Evolutionary conservation across 2,888 invertebrate species (phyloP).

Genomic region (Lysandra bellargus): DNA sequence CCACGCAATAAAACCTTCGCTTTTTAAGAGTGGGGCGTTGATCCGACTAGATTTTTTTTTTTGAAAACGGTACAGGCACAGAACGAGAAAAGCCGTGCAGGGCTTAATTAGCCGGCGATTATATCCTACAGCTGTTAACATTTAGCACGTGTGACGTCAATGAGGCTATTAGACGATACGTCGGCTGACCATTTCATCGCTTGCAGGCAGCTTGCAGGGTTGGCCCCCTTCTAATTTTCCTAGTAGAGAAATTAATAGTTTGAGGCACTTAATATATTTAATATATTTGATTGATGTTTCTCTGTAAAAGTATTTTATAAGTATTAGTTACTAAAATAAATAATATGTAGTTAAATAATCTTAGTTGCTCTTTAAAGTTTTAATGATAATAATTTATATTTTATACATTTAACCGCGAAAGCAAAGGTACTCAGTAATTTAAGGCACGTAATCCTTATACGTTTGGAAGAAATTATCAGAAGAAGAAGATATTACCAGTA

Average conservation of each 20-base stretch:
- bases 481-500: too few relatives aligned
- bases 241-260: not conserved
- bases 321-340: too few relatives aligned
- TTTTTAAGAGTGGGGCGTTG: slow-evolving; percentile 65
- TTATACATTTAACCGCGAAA: too few relatives aligned
- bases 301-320: not conserved
- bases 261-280: not conserved
- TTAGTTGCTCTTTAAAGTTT: too few relatives aligned
- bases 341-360: too few relatives aligned
- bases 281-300: not conserved
- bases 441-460: too few relatives aligned
- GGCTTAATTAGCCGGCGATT: not conserved
- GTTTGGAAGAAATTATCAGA: too few relatives aligned
- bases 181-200: not conserved
- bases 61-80: slow-evolving; percentile 42
- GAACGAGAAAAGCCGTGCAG: slow-evolving; percentile 14
- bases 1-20: slow-evolving; percentile 71
- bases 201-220: not conserved
- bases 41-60: slow-evolving; percentile 50
- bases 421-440: too few relatives aligned
- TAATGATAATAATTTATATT: too few relatives aligned
- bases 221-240: not conserved
- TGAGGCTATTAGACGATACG: not conserved
- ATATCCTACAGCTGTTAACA: slow-evolving; percentile 18
- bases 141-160: not conserved